phyloP scores from a whole-genome alignment of 2,113 vertebrate species.

The Caretta caretta region DNA sequence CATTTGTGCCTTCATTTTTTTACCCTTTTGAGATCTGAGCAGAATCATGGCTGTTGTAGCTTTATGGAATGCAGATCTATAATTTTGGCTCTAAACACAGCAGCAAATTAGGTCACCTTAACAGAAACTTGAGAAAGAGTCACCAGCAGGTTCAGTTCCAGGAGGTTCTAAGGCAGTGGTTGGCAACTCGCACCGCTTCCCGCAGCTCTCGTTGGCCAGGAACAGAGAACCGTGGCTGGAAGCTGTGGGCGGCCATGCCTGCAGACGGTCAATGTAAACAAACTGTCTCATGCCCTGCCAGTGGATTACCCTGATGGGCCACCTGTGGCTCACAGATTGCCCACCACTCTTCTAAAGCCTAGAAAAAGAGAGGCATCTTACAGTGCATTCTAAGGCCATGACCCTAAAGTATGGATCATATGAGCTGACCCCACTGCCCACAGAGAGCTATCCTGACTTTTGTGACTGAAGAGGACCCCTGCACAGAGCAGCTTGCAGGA shows the following conservation, averaged over 20 bases:
- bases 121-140: background rate
- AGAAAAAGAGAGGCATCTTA: background rate
- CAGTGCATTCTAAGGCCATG: background rate
- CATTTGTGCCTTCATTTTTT: background rate
- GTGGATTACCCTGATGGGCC: too few species aligned
- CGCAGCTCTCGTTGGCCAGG: too few species aligned
- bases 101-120: background rate
- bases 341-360: background rate
- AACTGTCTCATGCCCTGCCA: too few species aligned
- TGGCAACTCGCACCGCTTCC: too few species aligned
- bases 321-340: too few species aligned
- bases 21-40: background rate
- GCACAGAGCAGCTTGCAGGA: background rate
- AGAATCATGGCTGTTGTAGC: background rate
- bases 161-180: background rate
- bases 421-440: background rate
- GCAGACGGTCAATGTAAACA: too few species aligned
- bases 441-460: too few species aligned
- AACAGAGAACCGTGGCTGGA: too few species aligned
- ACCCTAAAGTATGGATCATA: background rate
- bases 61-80: background rate
- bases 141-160: background rate
- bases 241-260: too few species aligned
- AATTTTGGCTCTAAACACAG: background rate
- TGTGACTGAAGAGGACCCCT: too few species aligned